Percentiles rank a stretch among this genome's conserved stretches.
Evolutionary conservation across 2,888 invertebrate species (phyloP).

Genomic region (Drosophila mercatorum): DNA sequence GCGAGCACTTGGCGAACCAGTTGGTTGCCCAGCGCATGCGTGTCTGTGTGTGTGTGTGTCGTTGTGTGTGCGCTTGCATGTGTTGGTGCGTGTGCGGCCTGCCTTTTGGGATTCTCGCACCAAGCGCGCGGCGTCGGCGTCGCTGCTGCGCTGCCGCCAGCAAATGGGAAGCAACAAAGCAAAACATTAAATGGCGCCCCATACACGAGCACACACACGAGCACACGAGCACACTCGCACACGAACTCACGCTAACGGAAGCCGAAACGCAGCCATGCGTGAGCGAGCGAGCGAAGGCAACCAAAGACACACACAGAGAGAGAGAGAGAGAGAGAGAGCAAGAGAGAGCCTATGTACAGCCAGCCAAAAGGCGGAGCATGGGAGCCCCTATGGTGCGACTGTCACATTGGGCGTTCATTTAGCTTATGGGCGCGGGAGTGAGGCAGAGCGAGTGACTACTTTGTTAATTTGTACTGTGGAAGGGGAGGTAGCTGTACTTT

Average conservation of each 20-base stretch:
- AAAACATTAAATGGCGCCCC: constrained; percentile 82
- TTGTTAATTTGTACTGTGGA: constrained; percentile 29
- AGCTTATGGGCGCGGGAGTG: constrained; percentile 40
- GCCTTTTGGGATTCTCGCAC: constrained; percentile 72
- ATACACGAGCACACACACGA: constrained; percentile 51
- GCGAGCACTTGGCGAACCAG: constrained; percentile 68
- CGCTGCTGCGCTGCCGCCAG: constrained; percentile 50
- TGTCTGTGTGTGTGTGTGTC: constrained; percentile 44
- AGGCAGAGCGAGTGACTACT: constrained; percentile 1
- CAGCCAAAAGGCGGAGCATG: constrained; percentile 81
- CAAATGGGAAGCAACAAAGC: constrained; percentile 68
- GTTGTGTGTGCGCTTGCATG: neutral
- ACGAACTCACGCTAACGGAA: neutral
- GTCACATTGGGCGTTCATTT: constrained; percentile 55
- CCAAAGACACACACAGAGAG: constrained; percentile 33
- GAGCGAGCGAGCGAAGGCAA: constrained; percentile 40
- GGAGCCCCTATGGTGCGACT: constrained; percentile 59
- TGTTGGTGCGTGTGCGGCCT: constrained; percentile 14
- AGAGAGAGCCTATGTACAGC: constrained; percentile 47
- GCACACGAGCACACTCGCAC: neutral
- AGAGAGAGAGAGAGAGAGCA: constrained; percentile 53
- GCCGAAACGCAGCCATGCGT: constrained; percentile 48
- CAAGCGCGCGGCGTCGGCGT: constrained; percentile 51
- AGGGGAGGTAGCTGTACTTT: constrained; percentile 13
- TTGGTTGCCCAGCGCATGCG: constrained; percentile 65